A percentile compares a stretch with the other conserved stretches of the same genome.
phyloP scores from a whole-genome alignment of 2,113 vertebrate genomes.

The Malaclemys terrapin region DNA sequence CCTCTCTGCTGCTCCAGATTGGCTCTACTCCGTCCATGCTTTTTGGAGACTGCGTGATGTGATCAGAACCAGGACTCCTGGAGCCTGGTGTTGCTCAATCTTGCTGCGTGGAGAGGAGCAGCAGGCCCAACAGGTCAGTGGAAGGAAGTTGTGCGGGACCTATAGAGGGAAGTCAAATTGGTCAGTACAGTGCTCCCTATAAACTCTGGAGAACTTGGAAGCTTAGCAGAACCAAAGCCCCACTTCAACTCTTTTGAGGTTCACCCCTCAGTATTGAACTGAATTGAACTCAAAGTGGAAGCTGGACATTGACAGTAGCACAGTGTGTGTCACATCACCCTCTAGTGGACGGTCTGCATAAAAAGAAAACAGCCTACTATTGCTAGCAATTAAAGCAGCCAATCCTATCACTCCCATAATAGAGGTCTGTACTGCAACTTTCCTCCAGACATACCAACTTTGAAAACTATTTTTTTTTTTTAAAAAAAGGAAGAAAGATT shows the following conservation, averaged over 20 bases:
- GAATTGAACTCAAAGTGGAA: neutral
- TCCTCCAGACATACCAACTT: neutral
- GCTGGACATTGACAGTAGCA: neutral
- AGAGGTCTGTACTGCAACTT: neutral
- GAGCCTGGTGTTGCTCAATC: neutral
- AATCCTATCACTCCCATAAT: neutral
- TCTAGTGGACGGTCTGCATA: neutral
- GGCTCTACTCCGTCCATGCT: neutral
- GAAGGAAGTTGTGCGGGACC: neutral
- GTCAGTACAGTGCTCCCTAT: neutral
- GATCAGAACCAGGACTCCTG: too few species aligned
- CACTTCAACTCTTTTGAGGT: neutral
- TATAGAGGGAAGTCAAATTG: neutral
- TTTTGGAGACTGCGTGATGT: neutral
- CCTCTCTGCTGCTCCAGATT: neutral
- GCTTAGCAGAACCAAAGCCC: neutral
- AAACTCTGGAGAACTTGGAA: neutral
- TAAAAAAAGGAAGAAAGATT: neutral
- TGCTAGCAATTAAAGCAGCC: neutral
- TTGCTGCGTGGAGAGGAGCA: neutral
- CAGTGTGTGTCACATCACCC: neutral
- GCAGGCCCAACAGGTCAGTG: too few species aligned
- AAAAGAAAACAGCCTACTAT: neutral
- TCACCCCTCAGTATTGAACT: rapidly evolving
- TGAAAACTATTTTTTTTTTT: neutral